These are phyloP conservation scores for Caenorhabditis sp. DNA, from an alignment of 2,888 invertebrate species.

Conservation along the genomic window DNA sequence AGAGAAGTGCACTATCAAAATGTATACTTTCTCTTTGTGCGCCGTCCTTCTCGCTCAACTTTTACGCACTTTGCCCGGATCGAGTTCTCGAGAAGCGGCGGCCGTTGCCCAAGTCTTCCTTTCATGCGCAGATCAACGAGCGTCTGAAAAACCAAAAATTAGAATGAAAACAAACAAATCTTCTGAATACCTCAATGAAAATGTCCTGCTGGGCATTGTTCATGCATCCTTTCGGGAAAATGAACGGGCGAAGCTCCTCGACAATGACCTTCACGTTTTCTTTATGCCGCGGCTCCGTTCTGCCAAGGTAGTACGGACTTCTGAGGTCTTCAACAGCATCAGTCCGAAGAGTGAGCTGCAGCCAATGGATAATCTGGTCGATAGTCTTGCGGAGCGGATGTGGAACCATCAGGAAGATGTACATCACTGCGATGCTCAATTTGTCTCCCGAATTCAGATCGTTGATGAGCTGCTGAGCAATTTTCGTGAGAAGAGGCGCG, in stretches of 20 bases:
- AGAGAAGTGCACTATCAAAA: conserved; percentile 22
- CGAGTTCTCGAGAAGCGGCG: conserved; percentile 38
- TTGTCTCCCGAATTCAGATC: conserved; percentile 52
- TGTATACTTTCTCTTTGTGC: conserved; percentile 46
- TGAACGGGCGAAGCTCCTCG: conserved; percentile 45
- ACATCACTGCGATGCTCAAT: conserved; percentile 38
- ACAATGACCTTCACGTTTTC: conserved; percentile 57
- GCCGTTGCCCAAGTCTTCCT: conserved; percentile 36
- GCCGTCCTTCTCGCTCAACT: conserved; percentile 9
- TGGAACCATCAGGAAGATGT: conserved; percentile 61
- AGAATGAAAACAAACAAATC: not conserved
- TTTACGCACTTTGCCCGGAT: conserved; percentile 55
- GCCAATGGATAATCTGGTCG: conserved; percentile 59
- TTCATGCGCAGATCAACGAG: conserved; percentile 50
- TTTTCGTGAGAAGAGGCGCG: conserved; percentile 43
- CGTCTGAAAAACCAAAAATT: conserved; percentile 36
- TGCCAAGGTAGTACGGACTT: conserved; percentile 62
- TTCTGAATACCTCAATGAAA: conserved; percentile 46
- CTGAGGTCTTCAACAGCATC: conserved; percentile 60
- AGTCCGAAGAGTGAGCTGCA: conserved; percentile 48
- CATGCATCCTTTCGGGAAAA: conserved; percentile 60
- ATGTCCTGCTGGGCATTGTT: conserved; percentile 42
- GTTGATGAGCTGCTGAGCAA: conserved; percentile 50
- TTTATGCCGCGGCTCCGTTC: conserved; percentile 51
- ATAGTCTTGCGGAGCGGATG: conserved; percentile 50